These are phyloP conservation scores for Microhierax caerulescens DNA, from an alignment of 2,797 vertebrate genomes.

Conservation along the genomic window DNA sequence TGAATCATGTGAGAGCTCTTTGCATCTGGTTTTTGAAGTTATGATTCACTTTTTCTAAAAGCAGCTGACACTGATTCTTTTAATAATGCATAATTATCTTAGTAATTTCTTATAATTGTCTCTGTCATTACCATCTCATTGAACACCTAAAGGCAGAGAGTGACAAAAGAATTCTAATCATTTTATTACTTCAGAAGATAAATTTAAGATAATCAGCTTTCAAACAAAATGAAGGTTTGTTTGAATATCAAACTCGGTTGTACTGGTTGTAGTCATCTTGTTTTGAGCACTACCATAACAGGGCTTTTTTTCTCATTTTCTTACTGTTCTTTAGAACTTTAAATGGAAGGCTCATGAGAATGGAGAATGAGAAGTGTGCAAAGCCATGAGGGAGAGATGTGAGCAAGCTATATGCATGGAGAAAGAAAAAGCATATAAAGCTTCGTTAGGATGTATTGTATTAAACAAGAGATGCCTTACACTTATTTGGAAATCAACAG, in stretches of 20 bases:
- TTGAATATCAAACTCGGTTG: background rate
- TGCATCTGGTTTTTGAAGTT: background rate
- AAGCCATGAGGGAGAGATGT: background rate
- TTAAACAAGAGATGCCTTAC: background rate
- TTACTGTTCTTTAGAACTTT: background rate
- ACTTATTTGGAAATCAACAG: background rate
- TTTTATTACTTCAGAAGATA: constrained; percentile 10
- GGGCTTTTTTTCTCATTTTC: background rate
- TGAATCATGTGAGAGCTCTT: background rate
- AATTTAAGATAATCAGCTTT: constrained; percentile 11
- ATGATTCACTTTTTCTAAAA: constrained; percentile 12
- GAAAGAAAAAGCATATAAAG: background rate
- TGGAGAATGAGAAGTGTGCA: background rate
- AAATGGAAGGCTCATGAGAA: background rate
- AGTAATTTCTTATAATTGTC: constrained; percentile 12
- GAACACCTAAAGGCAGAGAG: background rate
- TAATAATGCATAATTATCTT: background rate
- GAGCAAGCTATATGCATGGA: background rate
- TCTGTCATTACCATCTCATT: constrained; percentile 11
- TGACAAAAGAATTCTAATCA: constrained; percentile 9
- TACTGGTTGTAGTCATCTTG: background rate
- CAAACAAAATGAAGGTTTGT: background rate
- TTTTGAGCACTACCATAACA: background rate
- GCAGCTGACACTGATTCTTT: constrained; percentile 8
- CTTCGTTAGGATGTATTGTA: background rate